Base-by-base conservation (phyloP, 2,888 invertebrate species). In the Cyrtodaria siliqua region DNA sequence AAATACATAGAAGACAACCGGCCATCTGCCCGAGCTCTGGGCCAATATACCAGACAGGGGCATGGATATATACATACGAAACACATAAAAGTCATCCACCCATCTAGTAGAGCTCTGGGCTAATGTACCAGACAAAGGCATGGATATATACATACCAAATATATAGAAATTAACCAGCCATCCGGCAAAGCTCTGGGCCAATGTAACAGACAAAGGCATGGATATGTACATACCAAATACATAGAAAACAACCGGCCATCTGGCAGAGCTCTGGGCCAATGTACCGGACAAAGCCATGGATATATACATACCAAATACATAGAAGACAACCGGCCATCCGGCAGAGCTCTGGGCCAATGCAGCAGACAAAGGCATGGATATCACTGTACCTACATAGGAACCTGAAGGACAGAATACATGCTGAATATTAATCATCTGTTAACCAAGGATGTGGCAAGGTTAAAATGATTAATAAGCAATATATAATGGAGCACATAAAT, bases 181-280 rank as follows among this genome's bases (percentile, higher is more conserved):
- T n/a, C n/a, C n/a, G n/a, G n/a, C n/a, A n/a, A n/a, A n/a, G n/a
- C n/a, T n/a, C n/a, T n/a, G n/a, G n/a, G n/a, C n/a, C n/a, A n/a
- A n/a, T n/a, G n/a, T n/a, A n/a, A n/a, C n/a, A n/a, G n/a, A n/a
- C n/a, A n/a, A n/a, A n/a, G n/a, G n/a, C n/a, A n/a, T n/a, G n/a
- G n/a, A n/a, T n/a, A n/a, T n/a, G n/a, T n/a, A n/a, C n/a, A n/a
- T 33, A 92, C 93, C 93, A 87, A 92, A 93, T 2, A 93, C 80
- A 78, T 93, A 93, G 83, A 93, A 93, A 27, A 93, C 91, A 27
- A 92, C 88, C 6, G 92, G 92, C 93, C 93, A 93, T 18, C 93
- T 92, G 3, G 90, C 87, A 20, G 87, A 38, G 57, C 86, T 87
- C 47, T 89, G 87, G 53, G 91, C 91, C 40, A 93, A 83, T 18